phyloP scores from a whole-genome alignment of 2,797 vertebrate genomes.

The Phataginus tetradactyla region DNA sequence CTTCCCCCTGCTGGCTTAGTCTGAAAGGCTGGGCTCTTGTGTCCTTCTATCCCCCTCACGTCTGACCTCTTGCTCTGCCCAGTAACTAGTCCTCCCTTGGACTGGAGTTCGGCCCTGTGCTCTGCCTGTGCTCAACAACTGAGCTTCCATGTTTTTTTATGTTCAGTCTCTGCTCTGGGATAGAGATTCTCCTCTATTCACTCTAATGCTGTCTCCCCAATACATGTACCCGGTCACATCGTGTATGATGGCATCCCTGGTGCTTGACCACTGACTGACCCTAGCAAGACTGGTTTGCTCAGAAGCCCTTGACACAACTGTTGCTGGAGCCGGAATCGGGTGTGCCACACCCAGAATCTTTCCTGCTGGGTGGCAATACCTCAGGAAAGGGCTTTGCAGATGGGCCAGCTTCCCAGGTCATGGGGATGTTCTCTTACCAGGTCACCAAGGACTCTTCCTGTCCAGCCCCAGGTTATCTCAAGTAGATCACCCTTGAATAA shows the following conservation, averaged over 20 bases:
- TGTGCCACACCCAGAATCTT: background rate
- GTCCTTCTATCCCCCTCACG: background rate
- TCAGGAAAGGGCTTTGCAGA: background rate
- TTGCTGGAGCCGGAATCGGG: too few relatives aligned
- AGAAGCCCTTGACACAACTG: background rate
- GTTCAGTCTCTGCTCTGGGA: background rate
- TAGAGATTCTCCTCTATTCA: too few relatives aligned
- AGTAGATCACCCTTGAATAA: background rate
- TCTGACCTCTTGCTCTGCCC: background rate
- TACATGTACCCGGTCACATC: too few relatives aligned
- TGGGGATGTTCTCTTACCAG: background rate
- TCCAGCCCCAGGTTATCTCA: background rate
- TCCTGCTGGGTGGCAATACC: background rate
- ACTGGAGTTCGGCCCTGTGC: background rate
- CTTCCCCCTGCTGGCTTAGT: background rate
- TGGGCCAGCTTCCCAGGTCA: background rate
- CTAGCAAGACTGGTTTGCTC: background rate
- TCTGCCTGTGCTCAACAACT: background rate
- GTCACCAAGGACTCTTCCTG: background rate
- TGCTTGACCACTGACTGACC: background rate
- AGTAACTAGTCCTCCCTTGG: background rate
- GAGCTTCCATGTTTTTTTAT: background rate
- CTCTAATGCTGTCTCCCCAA: background rate
- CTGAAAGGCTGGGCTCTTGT: background rate
- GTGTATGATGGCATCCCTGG: rapidly evolving